Base-by-base conservation (phyloP, 2,888 invertebrate species). In the Pharmacophagus antenor region DNA sequence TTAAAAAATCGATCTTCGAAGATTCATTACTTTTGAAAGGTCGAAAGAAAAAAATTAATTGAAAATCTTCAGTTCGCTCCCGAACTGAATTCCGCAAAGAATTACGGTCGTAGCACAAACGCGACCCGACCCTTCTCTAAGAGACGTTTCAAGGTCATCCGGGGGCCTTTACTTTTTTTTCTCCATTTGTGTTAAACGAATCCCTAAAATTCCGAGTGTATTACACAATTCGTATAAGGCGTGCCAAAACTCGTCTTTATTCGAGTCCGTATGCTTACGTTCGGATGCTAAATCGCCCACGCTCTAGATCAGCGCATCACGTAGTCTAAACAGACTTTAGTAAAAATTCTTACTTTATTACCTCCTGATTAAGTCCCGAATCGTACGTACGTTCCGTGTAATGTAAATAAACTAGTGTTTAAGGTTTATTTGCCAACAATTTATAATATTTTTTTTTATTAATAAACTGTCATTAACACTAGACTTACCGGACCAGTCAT, bases 271-370 rank as follows among this genome's bases (percentile, higher is more conserved):
- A 44, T 37, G 37, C 46, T 31, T 27, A 12, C 25, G 21, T 49
- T 15, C 27, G 42, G 27, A 15, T 41, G 15, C 10, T 18, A 15
- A 22, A 42, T 22, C 63, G 53, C 65, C 68, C 61, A 67, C 65
- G 60, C 53, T 5, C 21, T 61, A 53, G 51, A 56, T 58, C 60
- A 52, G 59, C 49, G 62, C 58, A 62, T 59, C 51, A 55, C 54
- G 61, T 64, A 65, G 63, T 68, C 67, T 68, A 70, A 69, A 67
- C 67, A 67, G 50, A 65, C 58, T 48, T 49, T 10, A 62, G 65
- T 71, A 69, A 73, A 75, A 78, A 77, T 65, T 71, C 66, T 31
- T 66, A 67, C 70, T 76, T 74, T 70, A 71, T 65, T 71, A 72
- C 67, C 70, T 69, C 68, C 63, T 56, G 62, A 65, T 65, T 65